A percentile compares a stretch with the other conserved stretches of the same genome.
phyloP scores from a whole-genome alignment of 1,140 invertebrate genomes.

The Rhyacophila brunnea region DNA sequence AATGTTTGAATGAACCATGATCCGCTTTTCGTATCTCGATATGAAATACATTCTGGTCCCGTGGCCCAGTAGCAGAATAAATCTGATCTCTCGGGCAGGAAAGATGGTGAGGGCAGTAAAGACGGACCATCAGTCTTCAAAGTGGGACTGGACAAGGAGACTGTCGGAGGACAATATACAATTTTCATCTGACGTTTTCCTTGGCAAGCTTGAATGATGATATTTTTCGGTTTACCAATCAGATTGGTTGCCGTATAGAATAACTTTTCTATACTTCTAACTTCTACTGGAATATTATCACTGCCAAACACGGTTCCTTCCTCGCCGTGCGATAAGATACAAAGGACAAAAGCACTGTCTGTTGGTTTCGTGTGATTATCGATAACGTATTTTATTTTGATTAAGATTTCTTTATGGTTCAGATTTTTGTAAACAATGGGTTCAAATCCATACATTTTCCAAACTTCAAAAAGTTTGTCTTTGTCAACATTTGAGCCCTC shows the following conservation, averaged over 20 bases:
- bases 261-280: constrained; percentile 16
- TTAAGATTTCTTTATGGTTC: not conserved
- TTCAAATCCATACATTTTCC: constrained; percentile 11
- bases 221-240: constrained; percentile 24
- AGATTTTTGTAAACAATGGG: constrained; percentile 4
- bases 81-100: constrained; percentile 17
- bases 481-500: constrained; percentile 7
- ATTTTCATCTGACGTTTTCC: constrained; percentile 16
- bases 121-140: not conserved
- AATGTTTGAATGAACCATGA: constrained; percentile 24
- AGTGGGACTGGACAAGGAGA: not conserved
- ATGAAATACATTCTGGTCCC: constrained; percentile 6
- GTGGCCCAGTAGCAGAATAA: constrained; percentile 17
- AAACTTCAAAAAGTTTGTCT: constrained; percentile 3
- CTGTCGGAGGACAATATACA: not conserved
- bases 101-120: not conserved
- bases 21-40: constrained; percentile 4
- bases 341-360: constrained; percentile 11
- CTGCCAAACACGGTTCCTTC: constrained; percentile 2
- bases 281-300: constrained; percentile 5
- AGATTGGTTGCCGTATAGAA: constrained; percentile 3
- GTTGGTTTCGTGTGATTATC: not conserved
- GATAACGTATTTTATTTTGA: not conserved
- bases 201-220: constrained; percentile 30
- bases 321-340: constrained; percentile 18